Percentiles rank a stretch among this genome's conserved stretches.
These are phyloP conservation scores for Mustelus asterias DNA, from an alignment of 2,113 vertebrate genomes.

Conservation along the genomic window DNA sequence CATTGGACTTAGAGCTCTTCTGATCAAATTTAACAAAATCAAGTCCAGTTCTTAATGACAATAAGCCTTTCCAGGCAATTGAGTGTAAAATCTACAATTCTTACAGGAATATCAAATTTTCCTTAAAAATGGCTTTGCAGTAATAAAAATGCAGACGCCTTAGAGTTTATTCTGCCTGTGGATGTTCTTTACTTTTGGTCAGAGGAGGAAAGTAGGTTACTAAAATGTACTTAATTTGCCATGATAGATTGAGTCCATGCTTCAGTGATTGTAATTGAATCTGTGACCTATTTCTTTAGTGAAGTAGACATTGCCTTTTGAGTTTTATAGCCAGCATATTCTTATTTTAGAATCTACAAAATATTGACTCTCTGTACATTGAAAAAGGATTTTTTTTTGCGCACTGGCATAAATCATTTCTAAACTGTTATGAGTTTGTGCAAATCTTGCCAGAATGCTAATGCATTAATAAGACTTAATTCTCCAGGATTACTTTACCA, in stretches of 20 bases:
- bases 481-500: background rate
- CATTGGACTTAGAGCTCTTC: conserved; percentile 14
- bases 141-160: conserved; percentile 30
- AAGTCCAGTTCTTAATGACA: background rate
- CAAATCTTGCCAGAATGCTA: background rate
- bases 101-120: conserved; percentile 20
- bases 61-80: background rate
- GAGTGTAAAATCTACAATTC: conserved; percentile 9
- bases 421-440: background rate
- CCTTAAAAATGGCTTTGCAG: background rate
- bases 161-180: conserved; percentile 46
- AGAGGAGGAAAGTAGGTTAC: conserved; percentile 98
- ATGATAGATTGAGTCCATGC: conserved; percentile 99
- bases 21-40: conserved; percentile 21
- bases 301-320: conserved; percentile 96
- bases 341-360: conserved; percentile 19
- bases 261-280: conserved; percentile 99
- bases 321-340: conserved; percentile 58
- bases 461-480: background rate
- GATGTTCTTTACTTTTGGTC: conserved; percentile 83
- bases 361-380: background rate
- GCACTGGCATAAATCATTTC: background rate
- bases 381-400: background rate
- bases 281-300: conserved; percentile 99
- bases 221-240: conserved; percentile 99